phyloP scores from a whole-genome alignment of 1,140 invertebrate genomes.

The Physella acuta region DNA sequence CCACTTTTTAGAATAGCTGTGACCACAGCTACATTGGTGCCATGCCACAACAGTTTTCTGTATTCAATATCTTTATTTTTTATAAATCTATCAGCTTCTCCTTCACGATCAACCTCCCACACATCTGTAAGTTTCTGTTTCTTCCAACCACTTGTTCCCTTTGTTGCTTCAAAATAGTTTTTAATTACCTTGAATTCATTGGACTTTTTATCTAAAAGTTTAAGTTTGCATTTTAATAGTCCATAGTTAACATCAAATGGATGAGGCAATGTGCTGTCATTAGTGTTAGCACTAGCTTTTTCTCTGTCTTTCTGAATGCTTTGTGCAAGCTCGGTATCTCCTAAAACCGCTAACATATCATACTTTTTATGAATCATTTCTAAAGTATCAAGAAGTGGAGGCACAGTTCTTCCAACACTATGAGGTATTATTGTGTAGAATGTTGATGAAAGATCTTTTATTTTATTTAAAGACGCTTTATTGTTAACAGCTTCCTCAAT shows the following conservation, averaged over 20 bases:
- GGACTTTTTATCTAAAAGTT: too few relatives aligned
- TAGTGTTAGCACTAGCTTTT: constrained; percentile 18
- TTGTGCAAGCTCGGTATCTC: constrained; percentile 63
- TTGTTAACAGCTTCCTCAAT: constrained; percentile 54
- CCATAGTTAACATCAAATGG: constrained; percentile 59
- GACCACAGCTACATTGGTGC: constrained; percentile 63
- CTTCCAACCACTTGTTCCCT: constrained; percentile 41
- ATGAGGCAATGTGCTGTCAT: constrained; percentile 44
- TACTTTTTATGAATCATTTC: constrained; percentile 58
- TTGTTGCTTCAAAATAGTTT: constrained; percentile 49
- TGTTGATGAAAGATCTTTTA: constrained; percentile 52
- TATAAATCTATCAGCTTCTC: constrained; percentile 52
- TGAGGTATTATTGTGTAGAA: constrained; percentile 64
- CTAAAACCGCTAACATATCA: constrained; percentile 61
- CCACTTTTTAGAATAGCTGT: constrained; percentile 63
- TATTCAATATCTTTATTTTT: constrained; percentile 51
- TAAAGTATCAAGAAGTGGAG: constrained; percentile 50
- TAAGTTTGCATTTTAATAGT: constrained; percentile 57
- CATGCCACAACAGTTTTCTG: constrained; percentile 63
- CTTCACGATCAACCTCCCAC: constrained; percentile 57
- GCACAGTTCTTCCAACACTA: constrained; percentile 59
- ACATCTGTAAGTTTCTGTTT: constrained; percentile 53
- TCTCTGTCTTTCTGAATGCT: constrained; percentile 58
- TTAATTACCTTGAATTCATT: too few relatives aligned
- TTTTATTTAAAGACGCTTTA: constrained; percentile 29